Evolutionary conservation across 2,888 invertebrate species (phyloP).

Genomic region (Drosophila mimetica): DNA sequence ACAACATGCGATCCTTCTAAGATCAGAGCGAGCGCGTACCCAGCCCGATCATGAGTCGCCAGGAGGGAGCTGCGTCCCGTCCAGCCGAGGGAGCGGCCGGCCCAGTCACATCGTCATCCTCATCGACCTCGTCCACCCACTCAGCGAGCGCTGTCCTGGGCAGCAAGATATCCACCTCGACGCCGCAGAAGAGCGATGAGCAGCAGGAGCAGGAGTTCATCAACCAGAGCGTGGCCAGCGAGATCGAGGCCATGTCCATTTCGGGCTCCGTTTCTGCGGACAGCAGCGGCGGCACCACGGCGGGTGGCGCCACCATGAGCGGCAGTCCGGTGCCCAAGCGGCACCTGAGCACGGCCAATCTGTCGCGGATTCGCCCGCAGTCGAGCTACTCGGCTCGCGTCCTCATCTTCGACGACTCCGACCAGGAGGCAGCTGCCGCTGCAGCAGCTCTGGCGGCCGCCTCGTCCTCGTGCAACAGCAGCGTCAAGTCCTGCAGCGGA

Average conservation of each 20-base stretch:
- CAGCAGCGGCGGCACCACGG: slow-evolving; percentile 47
- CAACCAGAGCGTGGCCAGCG: slow-evolving; percentile 58
- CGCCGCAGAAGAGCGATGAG: slow-evolving; percentile 72
- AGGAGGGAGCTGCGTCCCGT: slow-evolving; percentile 48
- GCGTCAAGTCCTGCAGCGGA: slow-evolving; percentile 53
- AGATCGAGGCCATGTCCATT: slow-evolving; percentile 61
- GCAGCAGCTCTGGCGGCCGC: slow-evolving; percentile 30
- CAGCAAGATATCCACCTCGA: slow-evolving; percentile 80
- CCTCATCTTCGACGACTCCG: slow-evolving; percentile 90
- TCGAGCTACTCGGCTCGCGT: slow-evolving; percentile 90
- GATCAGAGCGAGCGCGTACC: slow-evolving; percentile 16
- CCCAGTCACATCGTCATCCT: slow-evolving; percentile 25
- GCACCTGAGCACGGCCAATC: slow-evolving; percentile 68
- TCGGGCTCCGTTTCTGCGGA: slow-evolving; percentile 60
- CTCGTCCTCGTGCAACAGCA: slow-evolving; percentile 37
- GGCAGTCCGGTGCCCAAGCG: slow-evolving; percentile 79
- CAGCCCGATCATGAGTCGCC: slow-evolving; percentile 69
- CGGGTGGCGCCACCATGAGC: slow-evolving; percentile 21
- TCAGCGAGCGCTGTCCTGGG: slow-evolving; percentile 31
- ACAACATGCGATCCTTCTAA: slow-evolving; percentile 54
- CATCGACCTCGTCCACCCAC: slow-evolving; percentile 19
- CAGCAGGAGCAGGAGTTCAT: slow-evolving; percentile 54
- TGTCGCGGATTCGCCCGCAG: slow-evolving; percentile 85
- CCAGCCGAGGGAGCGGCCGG: slow-evolving; percentile 13
- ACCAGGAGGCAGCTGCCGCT: slow-evolving; percentile 84